Evolutionary conservation across 2,888 invertebrate species (phyloP), one percentile per base, ranked within the genome.

Genomic region (Drosophila meridionalis): DNA sequence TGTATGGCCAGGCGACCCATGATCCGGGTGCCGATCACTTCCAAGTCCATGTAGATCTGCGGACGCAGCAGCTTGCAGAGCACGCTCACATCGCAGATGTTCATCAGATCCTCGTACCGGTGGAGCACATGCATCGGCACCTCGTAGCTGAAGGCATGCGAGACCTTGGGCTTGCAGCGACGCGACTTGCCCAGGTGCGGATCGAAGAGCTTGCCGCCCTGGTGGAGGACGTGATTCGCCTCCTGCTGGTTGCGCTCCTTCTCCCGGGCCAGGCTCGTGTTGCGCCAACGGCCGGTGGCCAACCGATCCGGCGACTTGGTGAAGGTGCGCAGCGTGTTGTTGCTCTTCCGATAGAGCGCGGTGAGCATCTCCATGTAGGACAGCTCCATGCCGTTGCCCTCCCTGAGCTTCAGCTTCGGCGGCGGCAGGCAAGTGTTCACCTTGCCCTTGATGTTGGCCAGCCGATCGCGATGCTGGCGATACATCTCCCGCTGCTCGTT

Each of bases 11-110:
- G 65, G 3, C 92, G 89, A 0, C 91, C 92, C 38, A 84, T 50
- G 5, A 86, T 75, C 4, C 83, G 83, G 0, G 79, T 73, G 12
- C 75, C 76, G 0, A 73, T 71, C 12, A 89, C 80, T 9, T 76
- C 82, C 4, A 93, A 8, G 57, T 93, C 92, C 26, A 93, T 52
- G 40, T 76, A 93, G 50, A 93, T 84, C 68, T 85, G 86, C 0
- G 93, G 93, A 6, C 92, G 90, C 55, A 92, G 47, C 7, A 92
- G 71, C 57, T 82, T 85, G 52, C 90, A 85, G 11, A 91, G 64
- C 38, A 87, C 59, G 4, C 65, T 40, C n/a, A 80, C 80, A 65
- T 89, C 84, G 26, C 80, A 78, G 0, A 80, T 66, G 20, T 78
- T 74, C 66, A 87, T 78, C 12, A 91, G 63, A 0, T 74, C 70